Evolutionary conservation across 2,888 invertebrate genomes (phyloP).

Genomic region (Drosophila atroscutellata): DNA sequence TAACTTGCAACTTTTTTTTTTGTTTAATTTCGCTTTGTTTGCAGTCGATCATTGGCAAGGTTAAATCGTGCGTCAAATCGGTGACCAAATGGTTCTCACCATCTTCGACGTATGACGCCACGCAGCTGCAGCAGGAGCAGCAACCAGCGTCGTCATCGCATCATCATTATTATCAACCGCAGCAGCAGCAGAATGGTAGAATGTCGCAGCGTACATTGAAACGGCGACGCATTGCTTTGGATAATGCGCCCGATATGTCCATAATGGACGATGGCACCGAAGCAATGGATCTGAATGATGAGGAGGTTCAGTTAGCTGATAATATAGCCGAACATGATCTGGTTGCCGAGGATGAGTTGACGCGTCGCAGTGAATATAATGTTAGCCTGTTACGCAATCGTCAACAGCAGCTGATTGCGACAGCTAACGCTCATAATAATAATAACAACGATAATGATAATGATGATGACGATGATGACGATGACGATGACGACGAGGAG

Average conservation of each 20-base stretch:
- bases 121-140: conserved; percentile 14
- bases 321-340: conserved; percentile 73
- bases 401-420: conserved; percentile 25
- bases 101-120: background rate
- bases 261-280: conserved; percentile 62
- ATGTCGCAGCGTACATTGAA: conserved; percentile 54
- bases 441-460: conserved; percentile 50
- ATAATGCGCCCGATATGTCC: conserved; percentile 47
- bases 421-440: conserved; percentile 50
- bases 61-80: conserved; percentile 82
- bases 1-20: background rate
- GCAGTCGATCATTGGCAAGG: conserved; percentile 84
- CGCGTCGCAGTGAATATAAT: conserved; percentile 59
- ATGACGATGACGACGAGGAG: conserved; percentile 60
- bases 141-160: conserved; percentile 35
- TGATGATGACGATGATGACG: conserved; percentile 61
- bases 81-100: conserved; percentile 84
- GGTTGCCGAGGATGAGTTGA: conserved; percentile 65
- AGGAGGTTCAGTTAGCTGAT: conserved; percentile 68
- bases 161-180: conserved; percentile 11
- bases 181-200: conserved; percentile 50
- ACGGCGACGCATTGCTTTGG: conserved; percentile 76
- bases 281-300: conserved; percentile 68
- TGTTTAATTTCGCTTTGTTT: background rate
- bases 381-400: conserved; percentile 51